These are phyloP conservation scores for Aleiodes alternator DNA, from an alignment of 2,888 invertebrate genomes.

Conservation along the genomic window DNA sequence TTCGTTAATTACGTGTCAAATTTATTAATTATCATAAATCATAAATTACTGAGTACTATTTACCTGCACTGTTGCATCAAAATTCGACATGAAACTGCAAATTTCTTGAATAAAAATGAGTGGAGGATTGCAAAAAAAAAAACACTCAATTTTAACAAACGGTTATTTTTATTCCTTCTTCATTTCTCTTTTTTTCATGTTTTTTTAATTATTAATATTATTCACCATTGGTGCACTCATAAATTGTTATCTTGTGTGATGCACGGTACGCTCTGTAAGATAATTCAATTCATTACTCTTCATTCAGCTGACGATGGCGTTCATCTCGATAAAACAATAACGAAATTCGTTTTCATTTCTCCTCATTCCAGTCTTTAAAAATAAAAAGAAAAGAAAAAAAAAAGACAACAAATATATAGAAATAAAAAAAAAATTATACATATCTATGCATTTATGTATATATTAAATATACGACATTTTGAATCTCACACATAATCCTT, in stretches of 20 bases:
- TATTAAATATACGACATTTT: constrained; percentile 45
- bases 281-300: constrained; percentile 11
- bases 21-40: background rate
- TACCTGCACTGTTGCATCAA: background rate
- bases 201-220: constrained; percentile 4
- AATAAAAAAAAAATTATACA: constrained; percentile 14
- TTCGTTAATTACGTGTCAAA: too few relatives aligned
- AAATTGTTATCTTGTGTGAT: constrained; percentile 30
- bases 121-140: background rate
- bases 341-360: constrained; percentile 3
- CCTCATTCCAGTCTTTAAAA: constrained; percentile 22
- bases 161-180: constrained; percentile 18
- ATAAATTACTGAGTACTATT: too few relatives aligned
- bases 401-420: constrained; percentile 15
- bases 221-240: constrained; percentile 29
- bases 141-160: constrained; percentile 6
- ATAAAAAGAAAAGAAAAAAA: constrained; percentile 1
- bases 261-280: constrained; percentile 15
- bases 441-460: constrained; percentile 4
- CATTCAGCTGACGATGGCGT: background rate
- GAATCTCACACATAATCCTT: constrained; percentile 53
- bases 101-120: background rate
- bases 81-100: too few relatives aligned
- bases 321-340: background rate
- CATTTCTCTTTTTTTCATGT: too few relatives aligned